Conservation (phyloP, 92 coral and sea anemone species). For the Metridium senile region DNA sequence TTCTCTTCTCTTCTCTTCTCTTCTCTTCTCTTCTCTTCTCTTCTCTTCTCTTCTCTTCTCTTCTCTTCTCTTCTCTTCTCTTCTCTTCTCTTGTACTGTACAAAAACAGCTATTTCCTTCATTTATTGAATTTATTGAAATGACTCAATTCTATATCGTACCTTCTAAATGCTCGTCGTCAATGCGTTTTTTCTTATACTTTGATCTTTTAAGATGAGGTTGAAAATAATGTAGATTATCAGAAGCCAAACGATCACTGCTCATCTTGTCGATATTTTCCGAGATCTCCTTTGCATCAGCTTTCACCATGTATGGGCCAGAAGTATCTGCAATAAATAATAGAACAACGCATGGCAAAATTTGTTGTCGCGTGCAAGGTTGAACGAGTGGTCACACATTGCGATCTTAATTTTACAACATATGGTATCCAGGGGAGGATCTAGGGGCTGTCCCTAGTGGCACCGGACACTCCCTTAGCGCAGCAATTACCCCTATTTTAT, state of each 20-base stretch:
- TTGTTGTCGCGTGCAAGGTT: no score
- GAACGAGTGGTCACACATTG: no score
- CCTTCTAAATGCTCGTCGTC: neutral
- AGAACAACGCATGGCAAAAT: no score
- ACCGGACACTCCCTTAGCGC: no score
- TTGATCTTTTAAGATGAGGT: slow-evolving; percentile 21
- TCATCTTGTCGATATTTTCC: slow-evolving; percentile 11
- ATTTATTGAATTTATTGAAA: no score
- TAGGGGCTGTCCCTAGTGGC: no score
- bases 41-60: slow-evolving; percentile 2
- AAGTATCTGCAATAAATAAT: neutral
- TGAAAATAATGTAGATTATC: slow-evolving; percentile 31
- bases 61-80: neutral
- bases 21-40: neutral
- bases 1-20: no score
- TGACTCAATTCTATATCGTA: no score
- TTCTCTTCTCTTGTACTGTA: neutral
- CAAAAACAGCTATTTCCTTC: no score
- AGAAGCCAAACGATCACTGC: slow-evolving; percentile 5
- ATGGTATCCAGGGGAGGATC: no score
- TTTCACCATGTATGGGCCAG: slow-evolving; percentile 12
- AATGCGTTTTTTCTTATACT: neutral
- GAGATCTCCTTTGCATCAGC: slow-evolving; percentile 29
- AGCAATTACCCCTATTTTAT: no score
- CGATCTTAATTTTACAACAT: no score